Conservation (phyloP, 2,888 invertebrate species). For the Pheosia tremula region DNA sequence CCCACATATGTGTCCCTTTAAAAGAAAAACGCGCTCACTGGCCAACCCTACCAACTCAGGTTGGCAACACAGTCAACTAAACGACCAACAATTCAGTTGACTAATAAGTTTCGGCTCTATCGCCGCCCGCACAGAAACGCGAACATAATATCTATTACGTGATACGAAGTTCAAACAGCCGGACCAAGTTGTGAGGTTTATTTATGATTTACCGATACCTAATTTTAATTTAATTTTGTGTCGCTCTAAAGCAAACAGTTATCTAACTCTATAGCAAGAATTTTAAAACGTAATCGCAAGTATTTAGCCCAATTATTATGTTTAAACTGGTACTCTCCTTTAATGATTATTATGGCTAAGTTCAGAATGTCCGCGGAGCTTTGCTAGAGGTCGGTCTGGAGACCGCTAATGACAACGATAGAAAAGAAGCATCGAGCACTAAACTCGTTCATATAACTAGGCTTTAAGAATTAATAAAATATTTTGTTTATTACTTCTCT, state of each 20-base stretch:
- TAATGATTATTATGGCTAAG: no score
- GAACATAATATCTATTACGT: conserved; percentile 44
- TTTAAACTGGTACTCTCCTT: no score
- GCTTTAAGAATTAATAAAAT: no score
- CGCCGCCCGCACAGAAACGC: conserved; percentile 10
- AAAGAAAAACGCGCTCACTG: neutral
- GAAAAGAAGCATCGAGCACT: no score
- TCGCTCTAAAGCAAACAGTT: no score
- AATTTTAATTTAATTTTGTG: neutral
- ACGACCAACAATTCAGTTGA: conserved; percentile 45
- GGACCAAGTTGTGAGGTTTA: neutral
- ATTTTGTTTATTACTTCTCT: no score
- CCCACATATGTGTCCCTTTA: no score
- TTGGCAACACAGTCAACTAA: conserved; percentile 28
- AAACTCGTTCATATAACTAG: no score
- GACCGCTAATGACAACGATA: no score
- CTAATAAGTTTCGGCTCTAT: conserved; percentile 48
- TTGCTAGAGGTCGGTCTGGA: no score
- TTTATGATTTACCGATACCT: conserved; percentile 2
- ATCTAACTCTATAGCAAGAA: neutral
- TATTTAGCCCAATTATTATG: neutral
- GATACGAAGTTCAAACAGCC: conserved; percentile 19
- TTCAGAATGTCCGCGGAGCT: no score
- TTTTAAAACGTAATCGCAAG: neutral
- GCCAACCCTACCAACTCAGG: neutral